These are phyloP conservation scores for Cherax quadricarinatus DNA, from an alignment of 1,140 invertebrate species.

Conservation along the genomic window DNA sequence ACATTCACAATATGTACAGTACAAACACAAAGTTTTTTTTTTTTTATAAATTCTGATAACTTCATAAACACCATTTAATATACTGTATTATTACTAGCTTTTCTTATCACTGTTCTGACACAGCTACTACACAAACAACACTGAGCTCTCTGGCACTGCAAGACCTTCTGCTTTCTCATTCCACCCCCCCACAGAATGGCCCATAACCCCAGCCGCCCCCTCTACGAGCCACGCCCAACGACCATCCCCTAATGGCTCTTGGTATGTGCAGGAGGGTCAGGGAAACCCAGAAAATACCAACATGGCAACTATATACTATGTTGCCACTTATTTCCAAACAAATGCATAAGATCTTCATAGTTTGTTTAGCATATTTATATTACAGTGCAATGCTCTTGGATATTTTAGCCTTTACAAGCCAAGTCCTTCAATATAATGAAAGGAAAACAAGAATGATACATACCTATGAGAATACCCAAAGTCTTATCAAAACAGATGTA, in stretches of 20 bases:
- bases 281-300: not conserved
- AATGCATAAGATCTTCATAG: too few relatives aligned
- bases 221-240: slow-evolving; percentile 51
- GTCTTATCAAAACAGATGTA: too few relatives aligned
- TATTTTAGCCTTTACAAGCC: too few relatives aligned
- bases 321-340: not conserved
- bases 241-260: slow-evolving; percentile 53
- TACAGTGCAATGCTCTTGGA: too few relatives aligned
- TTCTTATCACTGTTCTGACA: not conserved
- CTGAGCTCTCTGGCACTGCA: not conserved
- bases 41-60: not conserved
- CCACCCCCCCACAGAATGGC: slow-evolving; percentile 5
- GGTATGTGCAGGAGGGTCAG: slow-evolving; percentile 45
- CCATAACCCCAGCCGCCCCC: slow-evolving; percentile 29
- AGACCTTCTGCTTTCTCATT: slow-evolving; percentile 14
- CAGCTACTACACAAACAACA: not conserved
- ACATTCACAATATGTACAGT: too few relatives aligned
- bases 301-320: not conserved
- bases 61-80: not conserved
- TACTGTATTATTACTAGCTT: not conserved
- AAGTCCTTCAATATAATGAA: too few relatives aligned
- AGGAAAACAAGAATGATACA: too few relatives aligned
- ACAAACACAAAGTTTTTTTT: too few relatives aligned
- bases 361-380: too few relatives aligned
- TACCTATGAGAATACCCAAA: too few relatives aligned